Conservation (phyloP, 2,888 invertebrate species). For the Diarsia rubi region DNA sequence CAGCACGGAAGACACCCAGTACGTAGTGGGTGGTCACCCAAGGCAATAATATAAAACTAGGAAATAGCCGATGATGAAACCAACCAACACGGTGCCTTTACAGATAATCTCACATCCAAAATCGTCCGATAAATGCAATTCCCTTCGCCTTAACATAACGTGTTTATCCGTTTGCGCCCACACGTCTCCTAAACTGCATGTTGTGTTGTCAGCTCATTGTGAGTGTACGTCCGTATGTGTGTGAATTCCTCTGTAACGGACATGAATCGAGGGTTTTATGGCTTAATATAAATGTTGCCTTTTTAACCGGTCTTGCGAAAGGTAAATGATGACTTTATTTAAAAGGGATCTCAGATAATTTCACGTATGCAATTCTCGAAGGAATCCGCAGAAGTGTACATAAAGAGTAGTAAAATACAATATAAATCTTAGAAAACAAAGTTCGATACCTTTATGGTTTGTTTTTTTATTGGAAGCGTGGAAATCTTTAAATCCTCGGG, state of each 20-base stretch:
- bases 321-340: neutral
- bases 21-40: no score
- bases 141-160: constrained; percentile 65
- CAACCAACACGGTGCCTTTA: neutral
- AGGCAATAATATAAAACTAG: no score
- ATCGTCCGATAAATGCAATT: no score
- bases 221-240: constrained; percentile 52
- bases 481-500: no score
- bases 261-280: constrained; percentile 55
- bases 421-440: no score
- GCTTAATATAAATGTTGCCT: constrained; percentile 39
- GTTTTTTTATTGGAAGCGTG: no score
- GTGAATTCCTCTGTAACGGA: constrained; percentile 50
- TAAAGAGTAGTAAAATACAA: no score
- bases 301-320: neutral
- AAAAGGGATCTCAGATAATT: fast-evolving
- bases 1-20: no score
- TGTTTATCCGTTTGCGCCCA: constrained; percentile 68
- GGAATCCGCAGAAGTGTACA: no score
- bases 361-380: no score
- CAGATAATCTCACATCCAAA: neutral
- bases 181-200: constrained; percentile 70
- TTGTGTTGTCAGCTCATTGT: constrained; percentile 64
- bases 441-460: no score
- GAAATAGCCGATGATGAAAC: neutral